Base-by-base conservation (phyloP, 2,888 invertebrate genomes). In the Tenthredo mesomela region DNA sequence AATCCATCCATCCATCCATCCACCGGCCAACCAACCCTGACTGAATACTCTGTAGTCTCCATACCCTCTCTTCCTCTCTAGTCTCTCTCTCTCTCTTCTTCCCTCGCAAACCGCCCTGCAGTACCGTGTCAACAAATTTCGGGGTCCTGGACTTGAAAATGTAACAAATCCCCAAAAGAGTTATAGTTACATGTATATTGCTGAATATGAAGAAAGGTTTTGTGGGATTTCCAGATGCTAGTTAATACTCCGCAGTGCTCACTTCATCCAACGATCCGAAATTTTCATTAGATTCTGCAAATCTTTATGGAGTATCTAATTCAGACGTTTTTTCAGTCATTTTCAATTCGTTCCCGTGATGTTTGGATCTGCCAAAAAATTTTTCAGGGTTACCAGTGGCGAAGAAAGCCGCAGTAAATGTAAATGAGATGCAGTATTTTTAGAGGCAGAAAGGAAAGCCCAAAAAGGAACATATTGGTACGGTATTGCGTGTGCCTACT, bases 1-100 rank as follows among this genome's bases (percentile, higher is more conserved):
- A 91, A 88, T 88, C 89, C 89, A 91, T 88, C 90, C 88, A 89
- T 88, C 89, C 86, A 87, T 86, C 82, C 87, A 88, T 87, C 88
- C 87, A 89, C 87, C 88, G 9, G 25, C 67, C 86, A 89, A 87
- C 87, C 89, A 88, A 88, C 87, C 88, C 88, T 87, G 88, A 43
- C 84, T 67, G 82, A 82, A 82, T 82, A 82, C 70, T 67, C 65
- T 47, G 67, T 70, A 70, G 70, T 70, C 82, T 67, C 82, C 47
- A 70, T 82, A 47, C 50, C 29, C 18, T 40, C 61, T 37, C 33
- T 70, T 33, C 29, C 18, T 40, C 61, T 37, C 33, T 70, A 43
- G 10, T 75, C 18, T 75, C 47, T 54, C 47, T 75, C 47, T 33
- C 47, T 12, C 50, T 29, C 12, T 50, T n/a, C n/a, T n/a, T n/a